Conservation (phyloP, 1,140 invertebrate species). For the Archegozetes longisetosus region DNA sequence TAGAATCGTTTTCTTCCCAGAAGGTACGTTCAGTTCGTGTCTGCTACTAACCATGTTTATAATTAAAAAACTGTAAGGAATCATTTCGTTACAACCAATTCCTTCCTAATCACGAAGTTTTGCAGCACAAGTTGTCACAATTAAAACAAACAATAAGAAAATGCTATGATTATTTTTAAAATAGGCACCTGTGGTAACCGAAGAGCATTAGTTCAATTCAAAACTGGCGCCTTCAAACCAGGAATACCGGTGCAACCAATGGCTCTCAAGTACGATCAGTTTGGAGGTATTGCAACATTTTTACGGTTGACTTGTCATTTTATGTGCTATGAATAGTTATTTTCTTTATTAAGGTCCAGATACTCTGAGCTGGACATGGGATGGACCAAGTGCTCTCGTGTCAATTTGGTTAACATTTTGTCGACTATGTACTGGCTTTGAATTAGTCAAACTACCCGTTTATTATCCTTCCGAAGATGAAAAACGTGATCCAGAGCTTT, state of each 20-base stretch:
- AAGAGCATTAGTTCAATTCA: constrained; percentile 9
- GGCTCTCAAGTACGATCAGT: constrained; percentile 8
- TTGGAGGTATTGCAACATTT: too few species aligned
- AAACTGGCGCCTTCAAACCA: constrained; percentile 14
- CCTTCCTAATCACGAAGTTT: too few species aligned
- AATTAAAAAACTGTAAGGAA: too few species aligned
- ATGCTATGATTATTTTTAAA: background rate
- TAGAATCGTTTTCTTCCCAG: constrained; percentile 17
- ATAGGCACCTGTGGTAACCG: constrained; percentile 14
- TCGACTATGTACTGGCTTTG: background rate
- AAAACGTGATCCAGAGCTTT: constrained; percentile 3
- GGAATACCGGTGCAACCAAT: constrained; percentile 15
- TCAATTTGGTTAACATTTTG: constrained; percentile 11
- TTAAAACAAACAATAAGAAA: too few species aligned
- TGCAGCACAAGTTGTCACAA: too few species aligned
- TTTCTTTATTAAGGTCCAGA: constrained; percentile 2
- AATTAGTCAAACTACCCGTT: constrained; percentile 8
- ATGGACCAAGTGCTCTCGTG: background rate
- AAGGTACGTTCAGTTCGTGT: too few species aligned
- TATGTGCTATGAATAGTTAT: background rate
- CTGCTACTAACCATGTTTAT: too few species aligned
- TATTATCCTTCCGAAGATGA: constrained; percentile 11
- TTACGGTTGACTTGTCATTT: background rate
- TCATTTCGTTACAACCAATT: too few species aligned
- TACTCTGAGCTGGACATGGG: constrained; percentile 15